A percentile compares a stretch with the other conserved stretches of the same genome.
phyloP scores from a whole-genome alignment of 1,140 invertebrate genomes.

The Ladona fulva region DNA sequence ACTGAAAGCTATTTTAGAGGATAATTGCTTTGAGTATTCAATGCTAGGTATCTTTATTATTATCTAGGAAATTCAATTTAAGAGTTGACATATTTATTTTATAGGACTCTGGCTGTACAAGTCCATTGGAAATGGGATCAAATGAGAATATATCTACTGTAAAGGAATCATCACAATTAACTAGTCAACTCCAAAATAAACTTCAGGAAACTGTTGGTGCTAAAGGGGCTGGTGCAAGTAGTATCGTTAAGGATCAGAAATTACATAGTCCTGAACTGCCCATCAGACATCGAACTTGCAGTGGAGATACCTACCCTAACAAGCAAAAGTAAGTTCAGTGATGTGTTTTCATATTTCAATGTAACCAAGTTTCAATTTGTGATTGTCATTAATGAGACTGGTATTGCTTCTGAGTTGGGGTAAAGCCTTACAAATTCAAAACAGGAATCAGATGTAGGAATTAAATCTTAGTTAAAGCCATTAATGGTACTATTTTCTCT shows the following conservation, averaged over 20 bases:
- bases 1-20: too few relatives aligned
- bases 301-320: conserved; percentile 25
- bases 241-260: neutral
- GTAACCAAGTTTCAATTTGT: too few relatives aligned
- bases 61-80: too few relatives aligned
- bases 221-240: neutral
- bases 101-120: neutral
- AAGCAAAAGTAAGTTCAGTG: conserved; percentile 22
- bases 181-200: neutral
- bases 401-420: too few relatives aligned
- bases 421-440: too few relatives aligned
- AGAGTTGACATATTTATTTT: neutral
- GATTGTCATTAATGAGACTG: too few relatives aligned
- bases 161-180: neutral
- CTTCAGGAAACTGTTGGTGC: neutral
- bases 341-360: too few relatives aligned
- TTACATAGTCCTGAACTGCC: conserved; percentile 14
- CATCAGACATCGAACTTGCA: conserved; percentile 23
- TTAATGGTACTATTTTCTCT: too few relatives aligned
- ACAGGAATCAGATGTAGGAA: too few relatives aligned
- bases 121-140: neutral
- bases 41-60: too few relatives aligned
- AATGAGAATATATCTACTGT: neutral
- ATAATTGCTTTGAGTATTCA: too few relatives aligned
- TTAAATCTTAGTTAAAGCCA: too few relatives aligned